Evolutionary conservation across 2,797 vertebrate genomes (phyloP), one percentile per base, ranked within the genome.

Genomic region (Takifugu rubripes): DNA sequence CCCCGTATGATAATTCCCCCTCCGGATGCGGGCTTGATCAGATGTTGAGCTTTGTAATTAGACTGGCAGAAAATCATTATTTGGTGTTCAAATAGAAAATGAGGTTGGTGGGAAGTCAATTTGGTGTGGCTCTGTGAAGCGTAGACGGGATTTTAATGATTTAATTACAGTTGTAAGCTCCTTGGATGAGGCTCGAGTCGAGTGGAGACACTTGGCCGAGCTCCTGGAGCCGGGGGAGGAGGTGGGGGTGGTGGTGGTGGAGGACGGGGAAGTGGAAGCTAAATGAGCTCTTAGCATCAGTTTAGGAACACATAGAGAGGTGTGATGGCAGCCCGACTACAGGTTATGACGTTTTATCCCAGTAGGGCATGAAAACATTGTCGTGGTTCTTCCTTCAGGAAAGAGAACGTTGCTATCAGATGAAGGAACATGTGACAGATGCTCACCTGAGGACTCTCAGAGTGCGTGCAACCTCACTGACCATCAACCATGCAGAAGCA

Each of bases 21-120:
- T 14, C 68, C 61, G 77, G 83, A 85, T 75, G 70, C 56, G 15
- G 55, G 54, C 61, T 50, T 78, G 78, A 86, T 88, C 88, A 78
- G 82, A 86, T 79, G 85, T 90, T 84, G 78, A 89, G 92, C 95
- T 98, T 97, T 97, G 96, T 97, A 97, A 98, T 98, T 98, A 98
- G 92, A 98, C 93, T 90, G 94, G 95, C 96, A 98, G 95, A 97
- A 98, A 98, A 98, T 98, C 96, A 97, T 97, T 98, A 97, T 98
- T 98, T 95, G 90, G 92, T 94, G 93, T 95, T 95, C 92, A 92
- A 92, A 93, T 88, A 92, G 89, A 94, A 93, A 94, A 94, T 93
- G 88, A 94, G 93, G 93, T 94, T 92, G 92, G 93, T 93, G 91
- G 92, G 92, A 93, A 94, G 93, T 93, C 91, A 95, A 93, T 92